Evolutionary conservation across 2,797 vertebrate genomes (phyloP), one percentile per base, ranked within the genome.

Genomic region (Vireo griseus): DNA sequence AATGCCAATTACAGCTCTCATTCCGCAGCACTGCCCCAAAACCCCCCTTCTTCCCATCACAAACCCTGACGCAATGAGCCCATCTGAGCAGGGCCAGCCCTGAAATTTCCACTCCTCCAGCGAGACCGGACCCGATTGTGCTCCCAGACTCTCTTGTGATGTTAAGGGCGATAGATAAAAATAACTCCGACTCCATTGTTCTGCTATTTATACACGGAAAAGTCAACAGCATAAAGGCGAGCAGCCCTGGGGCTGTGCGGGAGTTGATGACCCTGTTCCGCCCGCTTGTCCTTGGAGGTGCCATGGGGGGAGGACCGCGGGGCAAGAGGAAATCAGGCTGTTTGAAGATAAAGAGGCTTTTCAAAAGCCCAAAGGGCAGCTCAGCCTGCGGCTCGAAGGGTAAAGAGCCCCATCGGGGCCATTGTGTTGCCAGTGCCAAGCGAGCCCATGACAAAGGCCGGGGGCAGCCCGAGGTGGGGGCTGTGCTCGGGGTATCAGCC

Each of bases 131-230:
- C 74, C 74, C 67, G 61, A 62, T 29, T 65, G 84, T 21, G 83
- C 75, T 85, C 62, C 54, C 55, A 39, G 74, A 10, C 71, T 69
- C 80, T 67, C 52, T 58, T 79, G 59, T 67, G 50, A 61, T 73
- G 67, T 88, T 90, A 84, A 89, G 62, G 52, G 69, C 16, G 25
- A 79, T 21, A 68, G 94, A 89, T 79, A 92, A 95, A 96, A 96
- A 96, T 95, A 95, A 74, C 90, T 61, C 6, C 1, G 15, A 11
- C 68, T 86, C 54, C 61, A 72, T 82, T 90, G 63, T 96, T 72
- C 45, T 59, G 95, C 96, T 94, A 90, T 97, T 96, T 95, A 94
- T 90, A 90, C 59, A 13, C 84, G 0, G 40, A 52, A 50, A 86
- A 95, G 89, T 75, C 93, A 95, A 69, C 74, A 69, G 77, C 83